Base-by-base conservation (phyloP, 2,888 invertebrate species). In the Tenodera sinensis region DNA sequence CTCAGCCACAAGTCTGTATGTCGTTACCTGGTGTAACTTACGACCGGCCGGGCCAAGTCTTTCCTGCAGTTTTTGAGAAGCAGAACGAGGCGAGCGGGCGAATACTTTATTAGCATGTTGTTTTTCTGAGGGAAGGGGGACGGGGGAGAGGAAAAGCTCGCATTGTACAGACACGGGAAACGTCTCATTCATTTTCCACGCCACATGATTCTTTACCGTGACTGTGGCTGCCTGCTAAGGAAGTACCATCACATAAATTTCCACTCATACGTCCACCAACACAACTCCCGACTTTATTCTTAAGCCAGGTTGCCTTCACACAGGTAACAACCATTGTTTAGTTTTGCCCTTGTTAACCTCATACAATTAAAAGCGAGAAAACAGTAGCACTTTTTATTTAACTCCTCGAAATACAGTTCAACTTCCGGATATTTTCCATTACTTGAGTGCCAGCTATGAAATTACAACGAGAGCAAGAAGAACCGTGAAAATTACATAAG, bases 171-270 rank as follows among this genome's bases (percentile, higher is more conserved):
- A 20, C 54, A 71, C 54, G 54, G 86, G 71, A 86, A 86, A 86
- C 8, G 28, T 86, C 81, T 86, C 86, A 81, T 86, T 28, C 30
- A 86, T 86, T 86, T 86, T 86, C 86, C 86, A 86, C 86, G 86
- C 47, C 81, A 27, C 86, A 47, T 86, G 81, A n/a, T 81, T 86
- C 81, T 42, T 71, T 81, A 54, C 81, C 28, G 27, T 28, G 54
- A 71, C 54, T 25, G 25, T 71, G 20, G 15, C 20, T 54, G 54
- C 15, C 54, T 54, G 54, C 71, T 81, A 81, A 86, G 86, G 86
- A 86, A 86, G 81, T 81, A 6, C 30, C 86, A 28, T 30, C 81
- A 86, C 71, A 85, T 85, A 85, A 85, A 85, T 85, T 85, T 71
- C 54, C 20, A 20, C 54, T 71, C 54, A 71, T 71, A 71, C 54